These are phyloP conservation scores for Pelecanoides urinatrix DNA, from an alignment of 2,113 vertebrate species.

Conservation along the genomic window DNA sequence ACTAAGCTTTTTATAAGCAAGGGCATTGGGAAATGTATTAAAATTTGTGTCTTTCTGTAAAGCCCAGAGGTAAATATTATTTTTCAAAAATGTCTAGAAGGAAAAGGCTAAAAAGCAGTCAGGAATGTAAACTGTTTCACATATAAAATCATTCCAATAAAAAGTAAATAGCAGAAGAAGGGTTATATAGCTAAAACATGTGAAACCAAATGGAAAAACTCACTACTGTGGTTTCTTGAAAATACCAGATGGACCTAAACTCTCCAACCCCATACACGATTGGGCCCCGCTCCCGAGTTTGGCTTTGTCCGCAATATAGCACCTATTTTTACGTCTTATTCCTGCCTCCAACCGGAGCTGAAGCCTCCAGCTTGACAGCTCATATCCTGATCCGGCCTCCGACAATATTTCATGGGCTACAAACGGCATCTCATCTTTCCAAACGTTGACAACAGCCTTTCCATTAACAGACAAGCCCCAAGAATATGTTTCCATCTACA, in stretches of 20 bases:
- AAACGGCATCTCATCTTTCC: not conserved
- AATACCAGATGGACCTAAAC: not conserved
- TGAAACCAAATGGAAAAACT: not conserved
- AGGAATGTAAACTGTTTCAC: not conserved
- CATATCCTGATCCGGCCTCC: not conserved
- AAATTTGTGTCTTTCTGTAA: not conserved
- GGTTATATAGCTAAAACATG: not conserved
- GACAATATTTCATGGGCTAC: not conserved
- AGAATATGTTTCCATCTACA: not conserved
- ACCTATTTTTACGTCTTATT: not conserved
- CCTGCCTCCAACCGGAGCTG: fast-evolving
- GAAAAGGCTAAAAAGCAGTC: not conserved
- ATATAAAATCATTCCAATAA: not conserved
- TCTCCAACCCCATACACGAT: not conserved
- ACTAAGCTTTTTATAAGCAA: not conserved
- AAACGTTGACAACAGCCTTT: not conserved
- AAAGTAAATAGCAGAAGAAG: not conserved
- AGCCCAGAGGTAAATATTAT: not conserved
- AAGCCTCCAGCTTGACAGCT: not conserved
- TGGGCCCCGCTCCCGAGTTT: not conserved
- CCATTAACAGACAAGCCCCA: not conserved
- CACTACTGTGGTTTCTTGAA: not conserved
- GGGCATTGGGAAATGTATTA: not conserved
- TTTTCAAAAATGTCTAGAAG: not conserved
- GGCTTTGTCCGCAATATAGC: not conserved